phyloP scores from a whole-genome alignment of 2,113 vertebrate species.

The Melanerpes formicivorus region DNA sequence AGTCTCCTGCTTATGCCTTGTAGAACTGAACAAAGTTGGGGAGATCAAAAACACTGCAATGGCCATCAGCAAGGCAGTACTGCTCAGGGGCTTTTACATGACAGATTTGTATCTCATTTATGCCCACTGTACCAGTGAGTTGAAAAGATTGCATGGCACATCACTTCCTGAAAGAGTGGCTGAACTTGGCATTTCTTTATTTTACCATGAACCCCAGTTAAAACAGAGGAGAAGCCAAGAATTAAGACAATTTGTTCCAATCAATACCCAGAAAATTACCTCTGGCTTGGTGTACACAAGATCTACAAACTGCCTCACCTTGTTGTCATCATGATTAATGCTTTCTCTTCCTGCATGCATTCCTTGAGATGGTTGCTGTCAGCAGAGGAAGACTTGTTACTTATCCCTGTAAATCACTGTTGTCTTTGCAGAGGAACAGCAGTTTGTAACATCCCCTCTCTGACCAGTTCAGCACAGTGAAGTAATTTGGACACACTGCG shows the following conservation, averaged over 20 bases:
- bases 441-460: neutral
- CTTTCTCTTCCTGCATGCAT: neutral
- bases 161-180: neutral
- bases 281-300: neutral
- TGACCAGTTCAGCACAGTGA: neutral
- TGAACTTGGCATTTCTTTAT: neutral
- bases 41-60: neutral
- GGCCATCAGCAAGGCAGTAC: neutral
- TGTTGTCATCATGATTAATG: conserved; percentile 11
- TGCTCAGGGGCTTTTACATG: neutral
- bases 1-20: neutral
- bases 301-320: neutral
- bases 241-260: neutral
- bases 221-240: neutral
- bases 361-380: neutral
- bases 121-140: neutral
- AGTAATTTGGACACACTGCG: rapidly evolving
- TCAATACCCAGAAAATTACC: neutral
- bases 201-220: neutral
- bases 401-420: neutral
- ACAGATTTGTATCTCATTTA: neutral
- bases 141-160: neutral
- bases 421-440: neutral
- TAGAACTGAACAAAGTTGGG: neutral
- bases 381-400: neutral